Evolutionary conservation across 2,888 invertebrate genomes (phyloP).

Genomic region (Drosophila atroscutellata): DNA sequence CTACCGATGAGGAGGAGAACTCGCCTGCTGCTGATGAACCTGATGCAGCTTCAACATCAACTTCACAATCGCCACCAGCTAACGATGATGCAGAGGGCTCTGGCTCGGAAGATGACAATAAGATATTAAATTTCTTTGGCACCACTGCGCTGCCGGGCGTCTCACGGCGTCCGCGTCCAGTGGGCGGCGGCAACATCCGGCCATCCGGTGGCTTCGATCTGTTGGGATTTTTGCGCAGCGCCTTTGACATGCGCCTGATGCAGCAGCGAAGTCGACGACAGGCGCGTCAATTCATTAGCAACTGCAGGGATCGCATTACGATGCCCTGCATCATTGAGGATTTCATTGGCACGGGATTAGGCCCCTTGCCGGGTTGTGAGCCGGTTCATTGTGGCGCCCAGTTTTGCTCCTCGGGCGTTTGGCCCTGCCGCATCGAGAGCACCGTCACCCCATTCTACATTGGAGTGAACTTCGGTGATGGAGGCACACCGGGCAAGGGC

Average conservation of each 20-base stretch:
- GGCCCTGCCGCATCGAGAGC: constrained; percentile 88
- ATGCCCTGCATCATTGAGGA: constrained; percentile 94
- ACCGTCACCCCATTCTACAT: constrained; percentile 92
- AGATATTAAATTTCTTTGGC: constrained; percentile 56
- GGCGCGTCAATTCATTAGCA: constrained; percentile 79
- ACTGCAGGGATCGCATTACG: constrained; percentile 90
- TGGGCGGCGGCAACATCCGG: constrained; percentile 62
- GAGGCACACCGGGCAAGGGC: constrained; percentile 87
- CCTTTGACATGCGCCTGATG: constrained; percentile 73
- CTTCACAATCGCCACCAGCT: constrained; percentile 36
- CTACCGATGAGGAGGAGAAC: constrained; percentile 20
- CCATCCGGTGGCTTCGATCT: constrained; percentile 80
- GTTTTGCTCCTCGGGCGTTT: constrained; percentile 87
- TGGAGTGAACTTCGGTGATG: constrained; percentile 91
- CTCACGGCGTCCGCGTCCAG: constrained; percentile 76
- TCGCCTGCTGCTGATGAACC: constrained; percentile 31
- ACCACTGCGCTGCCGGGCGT: constrained; percentile 58
- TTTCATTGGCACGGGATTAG: constrained; percentile 88
- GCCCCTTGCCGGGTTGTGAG: constrained; percentile 87
- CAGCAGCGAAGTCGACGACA: constrained; percentile 47
- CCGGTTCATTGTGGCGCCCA: constrained; percentile 92
- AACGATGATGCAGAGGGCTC: constrained; percentile 86
- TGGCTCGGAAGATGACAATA: constrained; percentile 84
- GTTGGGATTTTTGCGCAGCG: constrained; percentile 81
- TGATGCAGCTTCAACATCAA: constrained; percentile 35